Conservation (phyloP, 30 jellyfish, hydroid and myxozoan genomes). For the Sanderia malayensis region DNA sequence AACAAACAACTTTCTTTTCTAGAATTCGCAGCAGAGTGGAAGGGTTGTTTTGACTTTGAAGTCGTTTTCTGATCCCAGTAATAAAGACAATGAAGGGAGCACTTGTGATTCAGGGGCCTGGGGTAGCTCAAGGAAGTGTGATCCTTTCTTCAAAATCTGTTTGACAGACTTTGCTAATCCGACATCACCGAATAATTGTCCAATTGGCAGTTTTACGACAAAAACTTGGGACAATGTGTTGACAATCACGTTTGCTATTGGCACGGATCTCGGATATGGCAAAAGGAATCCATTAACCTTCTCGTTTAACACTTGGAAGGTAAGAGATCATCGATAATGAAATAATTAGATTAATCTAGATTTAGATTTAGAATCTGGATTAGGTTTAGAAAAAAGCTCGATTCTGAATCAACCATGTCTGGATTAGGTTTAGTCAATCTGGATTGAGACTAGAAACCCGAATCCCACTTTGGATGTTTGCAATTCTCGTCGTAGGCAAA, state of each 20-base stretch:
- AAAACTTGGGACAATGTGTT: conserved; percentile 16
- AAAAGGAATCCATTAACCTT: not conserved
- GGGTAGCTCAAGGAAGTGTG: conserved; percentile 26
- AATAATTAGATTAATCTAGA: not conserved
- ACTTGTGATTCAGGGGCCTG: conserved; percentile 6
- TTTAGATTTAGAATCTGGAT: too few species aligned
- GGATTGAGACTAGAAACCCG: too few species aligned
- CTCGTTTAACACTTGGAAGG: conserved; percentile 13
- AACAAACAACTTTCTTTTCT: too few species aligned
- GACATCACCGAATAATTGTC: conserved; percentile 19
- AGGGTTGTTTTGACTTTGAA: conserved; percentile 6
- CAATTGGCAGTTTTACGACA: not conserved
- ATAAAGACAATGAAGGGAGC: conserved; percentile 11
- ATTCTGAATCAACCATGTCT: too few species aligned
- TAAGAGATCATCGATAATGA: not conserved
- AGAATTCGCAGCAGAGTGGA: conserved; percentile 36
- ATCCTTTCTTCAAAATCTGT: conserved; percentile 36
- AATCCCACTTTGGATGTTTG: too few species aligned
- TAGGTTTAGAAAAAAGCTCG: too few species aligned
- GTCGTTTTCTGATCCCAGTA: conserved; percentile 9
- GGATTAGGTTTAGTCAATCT: too few species aligned
- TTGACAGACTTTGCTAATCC: conserved; percentile 20
- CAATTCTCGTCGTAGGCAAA: too few species aligned
- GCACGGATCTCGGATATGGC: conserved; percentile 6
- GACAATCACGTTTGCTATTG: not conserved